Base-by-base conservation (phyloP, 1,140 invertebrate species). In the Ridgeia piscesae region DNA sequence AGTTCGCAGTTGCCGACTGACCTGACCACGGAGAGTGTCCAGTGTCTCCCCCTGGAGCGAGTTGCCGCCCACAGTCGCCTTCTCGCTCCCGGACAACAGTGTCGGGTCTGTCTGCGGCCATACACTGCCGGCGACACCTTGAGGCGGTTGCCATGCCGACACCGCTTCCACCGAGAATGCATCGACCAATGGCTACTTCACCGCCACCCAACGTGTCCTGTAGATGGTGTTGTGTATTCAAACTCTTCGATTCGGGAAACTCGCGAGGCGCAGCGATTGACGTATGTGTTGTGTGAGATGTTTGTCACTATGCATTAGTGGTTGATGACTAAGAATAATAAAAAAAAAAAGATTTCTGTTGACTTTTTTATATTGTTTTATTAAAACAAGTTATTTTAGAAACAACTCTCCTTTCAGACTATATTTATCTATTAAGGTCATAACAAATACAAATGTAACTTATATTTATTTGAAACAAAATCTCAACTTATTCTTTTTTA, bases 131-230 rank as follows among this genome's bases (percentile, higher is more conserved):
- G 94, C 31, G 95, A 96, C 90, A 93, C 93, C 88, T 94, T 96
- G n/a, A 93, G 95, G 48, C 95, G 94, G 92, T 92, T 96, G 77
- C 96, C 96, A n/a, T 96, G 95, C 92, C 94, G 94, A 93, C 95
- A 96, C 91, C 95, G 95, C 95, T 95, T 96, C 93, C 95, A 96
- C 92, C 94, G 94, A 92, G 95, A 95, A 48, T 96, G 95, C 93
- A 95, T 96, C 92, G 95, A 96, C 89, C 94, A 93, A 92, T 96
- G 96, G 95, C 93, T 96, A 0, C 93, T 96, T 14, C 95, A 96
- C 92, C 95, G 94, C 1, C 94, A 94, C 91, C 94, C 95, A 6
- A 95, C 94, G 14, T 96, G 96, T 94, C 96, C 96, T 27, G 93
- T 95, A 27, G 95, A 96, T 94, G 95, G 95, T 33, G 91, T 93